Evolutionary conservation across 2,113 vertebrate genomes (phyloP), one percentile per base, ranked within the genome.

Genomic region (Nannospalax galili): DNA sequence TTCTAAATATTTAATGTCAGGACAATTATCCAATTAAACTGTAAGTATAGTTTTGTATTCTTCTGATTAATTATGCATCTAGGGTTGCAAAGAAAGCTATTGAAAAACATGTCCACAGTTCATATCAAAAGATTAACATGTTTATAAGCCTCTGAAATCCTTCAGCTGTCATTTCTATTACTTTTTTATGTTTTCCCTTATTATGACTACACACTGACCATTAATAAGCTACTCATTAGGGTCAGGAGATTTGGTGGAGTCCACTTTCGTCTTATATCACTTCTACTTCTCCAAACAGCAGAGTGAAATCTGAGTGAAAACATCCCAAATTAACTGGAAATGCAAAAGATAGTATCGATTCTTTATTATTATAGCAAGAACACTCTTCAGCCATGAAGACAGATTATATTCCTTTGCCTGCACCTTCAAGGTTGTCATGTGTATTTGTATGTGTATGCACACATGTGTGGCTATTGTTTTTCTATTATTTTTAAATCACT

Each of bases 1-100:
- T 90, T 92, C 94, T 97, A 97, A 97, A 97, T 96, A 97, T 97
- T 97, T 97, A 92, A 96, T 97, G 90, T 93, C 91, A 96, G 40
- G 80, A 95, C 75, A 97, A 95, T 95, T 96, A 97, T 86, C 62
- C 28, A 84, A 75, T 92, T 96, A 96, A 96, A 95, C 67, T 97
- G 37, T 92, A 97, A 97, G 94, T 90, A 97, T 7, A 88, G 77
- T 24, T 92, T 87, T 98, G 93, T 91, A 26, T 90, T 96, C 87
- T 95, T 84, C 95, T 97, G 86, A 97, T 98, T 95, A 97, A 97
- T 97, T 97, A 97, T 96, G 82, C 32, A 98, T 85, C 96, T 75
- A 90, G 48, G 90, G 24, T 94, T 96, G 56, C 94, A 96, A 94
- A 90, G 42, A 5, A 96, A 92, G 37, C 95, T 95, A 96, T 64